Percentiles rank a stretch among this genome's conserved stretches.
Evolutionary conservation across 1,140 invertebrate species (phyloP).

Genomic region (Drosophila guanche): DNA sequence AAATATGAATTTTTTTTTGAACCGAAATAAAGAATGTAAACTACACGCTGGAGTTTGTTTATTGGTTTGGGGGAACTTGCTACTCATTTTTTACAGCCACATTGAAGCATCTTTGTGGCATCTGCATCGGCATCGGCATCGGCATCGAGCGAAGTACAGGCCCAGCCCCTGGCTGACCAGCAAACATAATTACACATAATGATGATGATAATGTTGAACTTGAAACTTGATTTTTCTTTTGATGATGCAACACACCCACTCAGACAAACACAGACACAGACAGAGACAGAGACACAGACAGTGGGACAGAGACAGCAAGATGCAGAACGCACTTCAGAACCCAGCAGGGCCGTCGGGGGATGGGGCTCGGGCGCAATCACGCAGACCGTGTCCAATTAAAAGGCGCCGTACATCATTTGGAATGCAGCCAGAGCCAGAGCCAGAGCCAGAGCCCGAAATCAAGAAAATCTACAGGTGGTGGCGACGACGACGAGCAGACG

Average conservation of each 20-base stretch:
- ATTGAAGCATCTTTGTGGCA: no score
- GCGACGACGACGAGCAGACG: constrained; percentile 32
- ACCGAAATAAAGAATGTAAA: constrained; percentile 80
- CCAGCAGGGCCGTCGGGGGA: constrained; percentile 17
- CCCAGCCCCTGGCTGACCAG: neutral
- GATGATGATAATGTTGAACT: constrained; percentile 55
- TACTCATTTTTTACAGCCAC: no score
- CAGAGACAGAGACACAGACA: neutral
- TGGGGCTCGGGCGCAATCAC: constrained; percentile 50
- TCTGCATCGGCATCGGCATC: no score
- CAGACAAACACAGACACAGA: constrained; percentile 21
- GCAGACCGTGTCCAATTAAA: constrained; percentile 80
- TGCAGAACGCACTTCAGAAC: constrained; percentile 3
- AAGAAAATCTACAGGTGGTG: constrained; percentile 77
- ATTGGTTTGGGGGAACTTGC: neutral
- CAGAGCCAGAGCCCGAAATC: constrained; percentile 17
- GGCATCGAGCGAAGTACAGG: no score
- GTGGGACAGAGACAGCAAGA: neutral
- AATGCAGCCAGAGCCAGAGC: constrained; percentile 56
- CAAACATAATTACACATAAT: constrained; percentile 30
- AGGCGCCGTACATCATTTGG: constrained; percentile 77
- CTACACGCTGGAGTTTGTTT: constrained; percentile 34
- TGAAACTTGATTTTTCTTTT: constrained; percentile 43
- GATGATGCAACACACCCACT: constrained; percentile 16
- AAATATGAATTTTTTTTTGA: constrained; percentile 69